phyloP scores from a whole-genome alignment of 2,888 invertebrate genomes.

The Gisinianus flammeolus region DNA sequence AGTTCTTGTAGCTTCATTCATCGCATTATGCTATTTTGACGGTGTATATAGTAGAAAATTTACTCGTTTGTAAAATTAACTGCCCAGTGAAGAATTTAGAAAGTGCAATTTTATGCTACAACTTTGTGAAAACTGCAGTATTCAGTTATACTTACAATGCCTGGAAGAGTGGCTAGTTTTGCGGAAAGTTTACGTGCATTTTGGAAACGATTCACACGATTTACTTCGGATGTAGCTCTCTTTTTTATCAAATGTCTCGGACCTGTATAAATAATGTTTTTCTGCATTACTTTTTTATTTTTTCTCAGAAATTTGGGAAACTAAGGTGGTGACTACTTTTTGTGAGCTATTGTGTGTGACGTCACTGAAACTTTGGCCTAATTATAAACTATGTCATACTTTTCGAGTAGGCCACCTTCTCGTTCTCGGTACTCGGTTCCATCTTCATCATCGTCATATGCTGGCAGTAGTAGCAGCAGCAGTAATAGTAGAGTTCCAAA shows the following conservation, averaged over 20 bases:
- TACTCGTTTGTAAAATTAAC: too few species aligned
- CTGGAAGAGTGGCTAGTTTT: conserved; percentile 22
- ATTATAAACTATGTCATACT: conserved; percentile 32
- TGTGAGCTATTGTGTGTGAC: background rate
- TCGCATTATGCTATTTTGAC: background rate
- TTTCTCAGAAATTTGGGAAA: background rate
- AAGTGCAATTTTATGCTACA: too few species aligned
- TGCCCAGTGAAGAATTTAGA: too few species aligned
- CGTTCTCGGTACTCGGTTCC: conserved; percentile 31
- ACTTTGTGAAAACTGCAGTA: background rate
- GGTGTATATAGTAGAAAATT: background rate
- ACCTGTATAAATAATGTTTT: conserved; percentile 48
- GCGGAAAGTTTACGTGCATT: conserved; percentile 28
- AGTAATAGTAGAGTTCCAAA: background rate
- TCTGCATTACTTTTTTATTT: background rate
- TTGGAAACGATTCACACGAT: conserved; percentile 52
- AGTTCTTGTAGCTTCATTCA: background rate
- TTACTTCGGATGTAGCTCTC: conserved; percentile 53
- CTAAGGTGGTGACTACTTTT: background rate
- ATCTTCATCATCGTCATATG: conserved; percentile 3
- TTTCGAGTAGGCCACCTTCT: conserved; percentile 23
- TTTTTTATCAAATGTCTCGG: conserved; percentile 58
- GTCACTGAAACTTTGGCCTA: conserved; percentile 3
- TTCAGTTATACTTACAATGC: too few species aligned
- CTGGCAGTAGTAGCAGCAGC: background rate